These are phyloP conservation scores for Atta colombica DNA, from an alignment of 1,140 invertebrate species.

Conservation along the genomic window DNA sequence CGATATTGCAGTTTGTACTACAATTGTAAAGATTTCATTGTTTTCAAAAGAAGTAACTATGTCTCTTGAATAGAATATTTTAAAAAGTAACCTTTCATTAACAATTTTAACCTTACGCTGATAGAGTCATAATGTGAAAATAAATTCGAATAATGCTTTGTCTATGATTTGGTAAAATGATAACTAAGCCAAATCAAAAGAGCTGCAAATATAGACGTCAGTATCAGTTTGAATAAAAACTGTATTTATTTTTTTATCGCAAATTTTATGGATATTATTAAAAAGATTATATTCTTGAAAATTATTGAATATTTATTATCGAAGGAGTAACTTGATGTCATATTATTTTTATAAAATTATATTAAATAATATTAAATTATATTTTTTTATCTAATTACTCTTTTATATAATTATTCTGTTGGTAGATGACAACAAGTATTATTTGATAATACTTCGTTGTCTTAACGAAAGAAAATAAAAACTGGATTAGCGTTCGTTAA, in stretches of 20 bases:
- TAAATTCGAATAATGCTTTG: not conserved
- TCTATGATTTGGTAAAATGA: not conserved
- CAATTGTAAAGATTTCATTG: not conserved
- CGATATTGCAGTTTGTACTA: not conserved
- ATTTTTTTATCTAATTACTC: not conserved
- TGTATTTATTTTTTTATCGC: not conserved
- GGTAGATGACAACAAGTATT: not conserved
- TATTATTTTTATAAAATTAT: not conserved
- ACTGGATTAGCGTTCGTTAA: slow-evolving; percentile 5
- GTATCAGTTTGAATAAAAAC: not conserved
- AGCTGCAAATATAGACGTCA: not conserved
- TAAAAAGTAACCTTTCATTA: not conserved
- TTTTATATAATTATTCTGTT: too few species aligned
- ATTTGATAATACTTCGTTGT: too few species aligned
- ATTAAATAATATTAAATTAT: not conserved
- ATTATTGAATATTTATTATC: not conserved
- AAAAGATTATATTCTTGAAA: not conserved
- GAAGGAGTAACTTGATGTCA: not conserved
- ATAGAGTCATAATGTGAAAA: not conserved
- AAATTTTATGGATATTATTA: not conserved
- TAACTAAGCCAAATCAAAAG: not conserved
- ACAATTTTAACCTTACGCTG: not conserved
- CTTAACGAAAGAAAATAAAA: slow-evolving; percentile 14
- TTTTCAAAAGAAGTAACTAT: slow-evolving; percentile 1
- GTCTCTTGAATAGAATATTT: not conserved